Evolutionary conservation across 1,140 invertebrate species (phyloP).

Genomic region (Ceratitis capitata): DNA sequence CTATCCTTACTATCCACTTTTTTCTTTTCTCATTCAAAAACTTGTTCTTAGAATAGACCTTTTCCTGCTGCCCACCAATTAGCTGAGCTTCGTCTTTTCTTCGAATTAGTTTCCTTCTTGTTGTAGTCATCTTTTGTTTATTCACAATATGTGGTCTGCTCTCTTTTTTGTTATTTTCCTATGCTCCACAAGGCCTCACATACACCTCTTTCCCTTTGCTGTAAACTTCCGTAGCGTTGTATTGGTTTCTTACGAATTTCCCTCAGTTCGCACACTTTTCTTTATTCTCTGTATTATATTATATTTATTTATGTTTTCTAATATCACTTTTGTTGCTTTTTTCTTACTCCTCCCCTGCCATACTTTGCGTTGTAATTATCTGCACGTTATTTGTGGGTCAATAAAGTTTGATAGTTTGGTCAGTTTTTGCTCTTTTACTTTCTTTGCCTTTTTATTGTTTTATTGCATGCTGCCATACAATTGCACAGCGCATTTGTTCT

Average conservation of each 20-base stretch:
- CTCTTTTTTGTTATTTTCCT: conserved; percentile 30
- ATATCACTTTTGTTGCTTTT: neutral
- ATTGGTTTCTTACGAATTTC: neutral
- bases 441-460: neutral
- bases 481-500: neutral
- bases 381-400: conserved; percentile 64
- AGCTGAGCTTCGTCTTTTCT: neutral
- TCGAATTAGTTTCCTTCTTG: conserved; percentile 53
- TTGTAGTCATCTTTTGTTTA: conserved; percentile 41
- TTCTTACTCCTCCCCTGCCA: conserved; percentile 10
- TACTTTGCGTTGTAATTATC: conserved; percentile 56
- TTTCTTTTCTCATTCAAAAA: neutral
- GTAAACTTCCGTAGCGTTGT: neutral
- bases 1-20: conserved; percentile 36
- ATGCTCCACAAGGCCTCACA: neutral
- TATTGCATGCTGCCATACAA: conserved; percentile 1
- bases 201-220: neutral
- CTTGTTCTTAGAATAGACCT: no score
- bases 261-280: neutral
- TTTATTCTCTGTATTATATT: neutral
- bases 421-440: neutral
- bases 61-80: neutral
- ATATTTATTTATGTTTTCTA: neutral
- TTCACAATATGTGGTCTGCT: neutral
- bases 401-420: conserved; percentile 62